Evolutionary conservation across 2,888 invertebrate genomes (phyloP), one percentile per base, ranked within the genome.

Genomic region (Lacanobia oleracea): DNA sequence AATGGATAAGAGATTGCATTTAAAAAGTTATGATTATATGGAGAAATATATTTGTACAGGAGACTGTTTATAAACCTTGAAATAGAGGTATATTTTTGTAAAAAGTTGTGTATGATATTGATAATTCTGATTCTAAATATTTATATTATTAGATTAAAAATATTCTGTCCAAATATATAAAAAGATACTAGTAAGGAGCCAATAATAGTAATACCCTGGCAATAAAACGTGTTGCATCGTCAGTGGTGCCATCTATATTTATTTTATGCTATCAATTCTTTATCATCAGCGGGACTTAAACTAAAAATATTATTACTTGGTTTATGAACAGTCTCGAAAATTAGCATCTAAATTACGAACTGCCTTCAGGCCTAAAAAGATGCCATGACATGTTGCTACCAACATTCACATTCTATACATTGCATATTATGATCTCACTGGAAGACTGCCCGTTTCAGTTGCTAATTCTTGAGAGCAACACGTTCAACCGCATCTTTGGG

Each of bases 301-400:
- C 21, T 12, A 40, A 51, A 54, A 60, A 66, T 33, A 43, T 68
- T 73, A 73, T 77, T 68, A 54, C 75, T 76, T 23, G 82, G 79
- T 83, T 84, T 83, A 83, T 84, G 76, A 82, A 67, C 82, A 82
- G 82, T 83, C 82, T 84, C 73, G 33, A 75, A 71, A n/a, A 68
- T 75, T 72, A 74, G 69, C 64, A 56, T 78, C 75, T 78, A 81
- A 77, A 81, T 77, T 77, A 67, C 50, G 60, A 75, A 83, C 71
- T 84, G 82, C 79, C 71, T 79, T 75, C 64, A 79, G 75, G 84
- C 84, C 82, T 83, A 79, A 70, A 51, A 33, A 69, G 62, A 67
- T 70, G 64, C 62, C 61, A 60, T 40, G 57, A 56, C 72, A 69
- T 79, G 75, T 81, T 72, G 82, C 82, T 75, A 81, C 56, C 82